These are phyloP conservation scores for Margaritifera margaritifera DNA, from an alignment of 2,888 invertebrate species.

Conservation along the genomic window DNA sequence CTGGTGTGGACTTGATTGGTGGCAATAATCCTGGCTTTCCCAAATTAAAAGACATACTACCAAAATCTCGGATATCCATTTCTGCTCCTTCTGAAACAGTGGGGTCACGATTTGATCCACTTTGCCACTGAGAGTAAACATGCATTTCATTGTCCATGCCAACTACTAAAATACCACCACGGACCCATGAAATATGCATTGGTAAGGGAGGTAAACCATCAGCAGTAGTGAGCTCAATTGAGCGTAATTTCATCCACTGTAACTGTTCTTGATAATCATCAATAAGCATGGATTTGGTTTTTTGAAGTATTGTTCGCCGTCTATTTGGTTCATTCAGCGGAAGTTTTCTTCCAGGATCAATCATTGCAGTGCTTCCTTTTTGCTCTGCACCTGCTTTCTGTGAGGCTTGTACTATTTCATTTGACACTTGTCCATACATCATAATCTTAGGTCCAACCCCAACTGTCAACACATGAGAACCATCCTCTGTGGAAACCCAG, in stretches of 20 bases:
- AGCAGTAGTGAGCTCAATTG: conserved; percentile 91
- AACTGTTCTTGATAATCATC: conserved; percentile 92
- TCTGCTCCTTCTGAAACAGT: conserved; percentile 23
- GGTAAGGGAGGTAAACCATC: conserved; percentile 97
- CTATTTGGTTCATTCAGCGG: conserved; percentile 15
- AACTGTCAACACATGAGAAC: conserved; percentile 96
- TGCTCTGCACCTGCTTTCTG: conserved; percentile 33
- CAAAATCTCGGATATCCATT: conserved; percentile 26
- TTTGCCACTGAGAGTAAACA: conserved; percentile 95
- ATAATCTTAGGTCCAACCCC: conserved; percentile 87
- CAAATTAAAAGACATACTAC: conserved; percentile 34
- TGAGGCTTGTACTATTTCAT: conserved; percentile 92
- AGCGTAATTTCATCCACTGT: conserved; percentile 95
- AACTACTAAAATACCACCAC: conserved; percentile 97
- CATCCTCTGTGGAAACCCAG: conserved; percentile 99
- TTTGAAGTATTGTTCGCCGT: conserved; percentile 80
- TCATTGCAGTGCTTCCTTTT: conserved; percentile 8
- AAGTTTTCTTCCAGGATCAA: conserved; percentile 23
- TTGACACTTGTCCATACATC: conserved; percentile 90
- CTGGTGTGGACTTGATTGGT: conserved; percentile 47
- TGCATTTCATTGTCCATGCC: conserved; percentile 99
- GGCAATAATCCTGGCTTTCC: conserved; percentile 30
- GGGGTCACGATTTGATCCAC: conserved; percentile 22
- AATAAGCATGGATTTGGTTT: conserved; percentile 92
- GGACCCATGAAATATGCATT: conserved; percentile 99